These are phyloP conservation scores for Aphodius granarius DNA, from an alignment of 2,888 invertebrate species.

Conservation along the genomic window DNA sequence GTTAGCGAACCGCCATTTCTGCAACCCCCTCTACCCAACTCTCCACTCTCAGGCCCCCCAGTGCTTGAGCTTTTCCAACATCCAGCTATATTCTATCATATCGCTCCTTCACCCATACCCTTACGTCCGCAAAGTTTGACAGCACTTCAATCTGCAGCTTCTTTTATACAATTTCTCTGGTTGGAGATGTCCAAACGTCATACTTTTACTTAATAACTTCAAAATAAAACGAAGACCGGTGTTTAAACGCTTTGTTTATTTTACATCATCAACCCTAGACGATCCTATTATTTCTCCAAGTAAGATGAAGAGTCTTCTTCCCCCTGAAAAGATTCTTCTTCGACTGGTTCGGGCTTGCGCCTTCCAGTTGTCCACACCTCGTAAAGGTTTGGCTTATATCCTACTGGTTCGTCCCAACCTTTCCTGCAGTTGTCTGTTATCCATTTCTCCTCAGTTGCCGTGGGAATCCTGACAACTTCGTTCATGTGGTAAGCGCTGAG, in stretches of 20 bases:
- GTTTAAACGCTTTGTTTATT: too few relatives aligned
- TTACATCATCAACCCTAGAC: too few relatives aligned
- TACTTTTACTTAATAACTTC: too few relatives aligned
- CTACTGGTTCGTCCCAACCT: conserved; percentile 59
- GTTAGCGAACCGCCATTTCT: conserved; percentile 39
- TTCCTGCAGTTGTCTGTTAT: conserved; percentile 66
- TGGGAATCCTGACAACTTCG: conserved; percentile 54
- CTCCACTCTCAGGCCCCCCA: neutral
- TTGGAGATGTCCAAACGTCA: too few relatives aligned
- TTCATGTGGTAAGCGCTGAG: conserved; percentile 50
- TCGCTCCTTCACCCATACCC: neutral
- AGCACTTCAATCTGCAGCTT: neutral
- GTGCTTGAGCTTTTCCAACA: neutral
- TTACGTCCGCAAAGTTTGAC: neutral
- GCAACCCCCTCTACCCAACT: too few relatives aligned
- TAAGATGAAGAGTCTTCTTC: too few relatives aligned
- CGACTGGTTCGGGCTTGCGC: neutral
- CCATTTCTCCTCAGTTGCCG: conserved; percentile 62
- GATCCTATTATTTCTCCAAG: too few relatives aligned
- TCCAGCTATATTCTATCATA: neutral
- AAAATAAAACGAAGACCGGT: too few relatives aligned
- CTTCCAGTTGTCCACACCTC: conserved; percentile 55
- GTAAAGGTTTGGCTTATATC: conserved; percentile 58
- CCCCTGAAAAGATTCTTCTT: neutral
- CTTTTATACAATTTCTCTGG: neutral